A percentile compares a stretch with the other conserved stretches of the same genome.
Evolutionary conservation across 2,888 invertebrate species (phyloP).

Genomic region (Oligia fasciuncula): DNA sequence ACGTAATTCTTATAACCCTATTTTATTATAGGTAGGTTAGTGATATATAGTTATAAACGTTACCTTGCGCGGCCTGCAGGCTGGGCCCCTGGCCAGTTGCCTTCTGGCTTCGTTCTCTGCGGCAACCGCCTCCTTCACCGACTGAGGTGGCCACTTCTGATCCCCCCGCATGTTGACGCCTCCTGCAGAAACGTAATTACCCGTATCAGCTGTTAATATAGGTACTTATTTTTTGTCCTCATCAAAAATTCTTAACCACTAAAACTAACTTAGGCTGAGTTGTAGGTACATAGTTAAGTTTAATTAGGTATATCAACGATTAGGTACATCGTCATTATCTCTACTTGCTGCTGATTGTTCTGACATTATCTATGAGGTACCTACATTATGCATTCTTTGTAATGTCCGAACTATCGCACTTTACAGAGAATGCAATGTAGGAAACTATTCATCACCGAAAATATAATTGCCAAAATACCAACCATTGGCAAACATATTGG

Average conservation of each 20-base stretch:
- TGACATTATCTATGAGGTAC: not conserved
- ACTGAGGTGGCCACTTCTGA: constrained; percentile 96
- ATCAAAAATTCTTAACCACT: not conserved
- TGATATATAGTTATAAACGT: not conserved
- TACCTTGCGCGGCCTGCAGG: constrained; percentile 93
- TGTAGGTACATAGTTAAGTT: too few relatives aligned
- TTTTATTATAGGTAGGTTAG: not conserved
- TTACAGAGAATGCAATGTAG: not conserved
- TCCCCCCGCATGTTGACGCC: constrained; percentile 96
- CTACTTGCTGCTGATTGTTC: not conserved
- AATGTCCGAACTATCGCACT: not conserved
- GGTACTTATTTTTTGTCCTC: constrained; percentile 3
- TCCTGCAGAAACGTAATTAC: constrained; percentile 83
- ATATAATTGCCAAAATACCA: constrained; percentile 34
- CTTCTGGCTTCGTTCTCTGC: constrained; percentile 93
- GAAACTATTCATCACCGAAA: constrained; percentile 10
- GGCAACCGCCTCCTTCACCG: constrained; percentile 93
- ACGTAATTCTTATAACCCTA: not conserved
- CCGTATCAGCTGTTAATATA: constrained; percentile 22
- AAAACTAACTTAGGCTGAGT: not conserved
- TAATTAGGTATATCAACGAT: not conserved
- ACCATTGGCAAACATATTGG: constrained; percentile 28
- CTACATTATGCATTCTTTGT: not conserved
- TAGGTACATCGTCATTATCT: not conserved
- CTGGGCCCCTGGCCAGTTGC: constrained; percentile 93